Conservation (phyloP, 2,888 invertebrate genomes). For the Liopterus haemorrhoidalis region DNA sequence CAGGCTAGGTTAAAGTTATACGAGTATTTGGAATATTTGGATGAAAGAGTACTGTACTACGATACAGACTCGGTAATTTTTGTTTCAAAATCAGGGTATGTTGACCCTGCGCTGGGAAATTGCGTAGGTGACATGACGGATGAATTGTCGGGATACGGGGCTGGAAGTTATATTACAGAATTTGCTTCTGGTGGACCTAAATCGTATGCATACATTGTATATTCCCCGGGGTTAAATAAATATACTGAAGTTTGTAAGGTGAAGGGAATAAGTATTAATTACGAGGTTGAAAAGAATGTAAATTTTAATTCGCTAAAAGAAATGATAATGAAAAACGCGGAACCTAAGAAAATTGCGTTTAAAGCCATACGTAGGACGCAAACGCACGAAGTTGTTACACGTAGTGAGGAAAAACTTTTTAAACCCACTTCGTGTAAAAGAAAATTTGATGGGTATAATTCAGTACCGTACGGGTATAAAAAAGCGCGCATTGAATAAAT, state of each 20-base stretch:
- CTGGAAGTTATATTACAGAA: conserved; percentile 32
- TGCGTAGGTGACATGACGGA: conserved; percentile 39
- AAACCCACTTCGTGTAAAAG: no score
- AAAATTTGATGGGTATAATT: no score
- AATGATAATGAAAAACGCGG: no score
- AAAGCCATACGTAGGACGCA: no score
- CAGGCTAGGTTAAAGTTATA: conserved; percentile 15
- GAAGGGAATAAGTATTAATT: conserved; percentile 26
- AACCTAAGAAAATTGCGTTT: no score
- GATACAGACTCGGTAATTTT: conserved; percentile 41
- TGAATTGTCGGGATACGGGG: conserved; percentile 34
- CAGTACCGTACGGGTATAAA: no score
- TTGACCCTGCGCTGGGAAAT: conserved; percentile 32
- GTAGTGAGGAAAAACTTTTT: no score
- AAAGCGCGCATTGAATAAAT: no score
- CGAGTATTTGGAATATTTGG: conserved; percentile 34
- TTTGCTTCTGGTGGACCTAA: conserved; percentile 40
- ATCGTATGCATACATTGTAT: conserved; percentile 37
- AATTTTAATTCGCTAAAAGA: conserved; percentile 23
- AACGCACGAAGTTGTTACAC: no score
- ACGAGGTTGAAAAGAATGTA: conserved; percentile 17
- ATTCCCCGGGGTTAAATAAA: conserved; percentile 9
- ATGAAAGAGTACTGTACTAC: conserved; percentile 36
- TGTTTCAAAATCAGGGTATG: conserved; percentile 21
- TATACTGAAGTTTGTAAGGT: conserved; percentile 25